Evolutionary conservation across 1,140 invertebrate species (phyloP).

Genomic region (Samia ricini): DNA sequence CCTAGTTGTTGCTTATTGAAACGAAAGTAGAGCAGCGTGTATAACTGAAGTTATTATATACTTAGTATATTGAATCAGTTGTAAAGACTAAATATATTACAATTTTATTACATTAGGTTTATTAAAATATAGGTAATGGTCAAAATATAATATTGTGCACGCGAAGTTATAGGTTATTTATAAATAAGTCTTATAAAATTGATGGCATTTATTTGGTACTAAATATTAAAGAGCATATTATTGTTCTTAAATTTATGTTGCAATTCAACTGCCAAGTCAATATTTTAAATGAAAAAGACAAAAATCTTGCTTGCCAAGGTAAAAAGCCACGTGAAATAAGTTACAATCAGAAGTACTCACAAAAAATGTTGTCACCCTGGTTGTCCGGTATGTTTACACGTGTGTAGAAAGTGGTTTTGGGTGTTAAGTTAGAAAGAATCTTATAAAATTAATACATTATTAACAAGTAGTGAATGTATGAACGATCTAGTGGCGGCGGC

Average conservation of each 20-base stretch:
- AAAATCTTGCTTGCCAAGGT: background rate
- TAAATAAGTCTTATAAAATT: background rate
- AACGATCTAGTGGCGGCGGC: conserved; percentile 1
- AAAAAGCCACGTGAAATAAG: too few relatives aligned
- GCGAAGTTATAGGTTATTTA: background rate
- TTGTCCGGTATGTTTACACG: background rate
- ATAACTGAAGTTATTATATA: background rate
- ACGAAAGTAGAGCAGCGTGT: background rate
- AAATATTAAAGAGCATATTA: too few relatives aligned
- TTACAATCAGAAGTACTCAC: too few relatives aligned
- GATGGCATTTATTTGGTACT: too few relatives aligned
- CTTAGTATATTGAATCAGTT: background rate
- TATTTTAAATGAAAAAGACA: too few relatives aligned
- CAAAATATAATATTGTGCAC: background rate
- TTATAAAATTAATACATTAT: background rate
- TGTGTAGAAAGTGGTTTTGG: background rate
- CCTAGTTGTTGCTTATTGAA: background rate
- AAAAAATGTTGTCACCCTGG: too few relatives aligned
- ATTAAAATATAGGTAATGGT: background rate
- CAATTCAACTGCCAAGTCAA: background rate
- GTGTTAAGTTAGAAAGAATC: background rate
- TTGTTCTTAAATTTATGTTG: too few relatives aligned
- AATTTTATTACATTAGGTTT: background rate
- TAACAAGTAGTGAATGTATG: background rate
- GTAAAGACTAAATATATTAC: background rate